Base-by-base conservation (phyloP, 2,888 invertebrate genomes). In the Apamea crenata region DNA sequence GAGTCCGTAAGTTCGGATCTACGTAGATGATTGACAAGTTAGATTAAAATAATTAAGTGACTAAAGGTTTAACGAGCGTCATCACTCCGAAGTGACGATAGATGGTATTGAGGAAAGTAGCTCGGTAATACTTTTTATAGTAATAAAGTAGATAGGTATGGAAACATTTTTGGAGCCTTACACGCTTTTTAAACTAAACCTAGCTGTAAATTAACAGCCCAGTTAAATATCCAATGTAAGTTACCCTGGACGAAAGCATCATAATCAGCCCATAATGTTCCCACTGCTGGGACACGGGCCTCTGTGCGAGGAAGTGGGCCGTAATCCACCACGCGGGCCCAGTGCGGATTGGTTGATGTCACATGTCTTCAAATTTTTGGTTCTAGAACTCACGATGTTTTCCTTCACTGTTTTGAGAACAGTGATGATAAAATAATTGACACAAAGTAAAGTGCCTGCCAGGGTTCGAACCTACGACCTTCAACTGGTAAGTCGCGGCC, bases 31-130 rank as follows among this genome's bases (percentile, higher is more conserved):
- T 63, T 47, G 40, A 69, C 14, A 47, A 65, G 59, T 65, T 47
- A 65, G 70, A 74, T 75, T 85, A 73, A 47, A 75, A 80, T 72
- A 77, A 74, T 75, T 69, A 63, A n/a, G 50, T 50, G 36, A 56
- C 25, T 53, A 53, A 56, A 74, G 53, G 3, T 61, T 68, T 44
- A 36, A 63, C 50, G 18, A 68, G 59, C 83, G 76, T 79, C 86
- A 85, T 73, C 29, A 44, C 8, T 2, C n/a, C n/a, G 21, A 14
- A 14, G 67, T 72, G 72, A 82, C 56, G 61, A 70, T 66, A 21
- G 14, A 18, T 25, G n/a, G 53, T 44, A 12, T 72, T n/a, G 29
- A 74, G 73, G 73, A 73, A 77, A 82, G 29, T 18, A 82, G 16
- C 29, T 53, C 14, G 1, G 12, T 44, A 40, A 29, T 56, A 50